These are phyloP conservation scores for Polyommatus icarus DNA, from an alignment of 2,888 invertebrate species.

Conservation along the genomic window DNA sequence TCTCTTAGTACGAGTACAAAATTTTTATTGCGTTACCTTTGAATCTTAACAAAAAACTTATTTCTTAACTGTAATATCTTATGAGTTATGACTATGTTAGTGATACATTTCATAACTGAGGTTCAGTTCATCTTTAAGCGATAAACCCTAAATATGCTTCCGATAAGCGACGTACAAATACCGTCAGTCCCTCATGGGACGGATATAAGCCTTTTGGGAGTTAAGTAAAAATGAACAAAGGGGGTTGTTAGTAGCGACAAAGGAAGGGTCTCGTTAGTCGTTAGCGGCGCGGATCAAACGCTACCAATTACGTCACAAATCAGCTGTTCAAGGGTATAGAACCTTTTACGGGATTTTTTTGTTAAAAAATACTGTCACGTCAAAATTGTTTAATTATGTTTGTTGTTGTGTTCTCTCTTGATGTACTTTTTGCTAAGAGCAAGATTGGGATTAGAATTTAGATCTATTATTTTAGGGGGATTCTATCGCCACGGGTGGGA, in stretches of 20 bases:
- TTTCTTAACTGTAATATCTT: background rate
- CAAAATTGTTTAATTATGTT: no score
- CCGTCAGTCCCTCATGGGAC: background rate
- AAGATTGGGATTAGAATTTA: no score
- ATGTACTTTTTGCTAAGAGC: no score
- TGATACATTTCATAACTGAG: background rate
- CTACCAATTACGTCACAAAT: constrained; percentile 3
- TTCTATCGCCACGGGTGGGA: no score
- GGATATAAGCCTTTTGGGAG: constrained; percentile 9
- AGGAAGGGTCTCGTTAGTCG: constrained; percentile 11
- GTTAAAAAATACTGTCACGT: background rate
- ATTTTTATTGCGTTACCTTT: no score
- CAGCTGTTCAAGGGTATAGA: background rate
- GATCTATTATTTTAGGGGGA: no score
- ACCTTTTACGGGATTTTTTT: background rate
- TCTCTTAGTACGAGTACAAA: no score
- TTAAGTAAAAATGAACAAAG: constrained; percentile 18
- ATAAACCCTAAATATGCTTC: background rate
- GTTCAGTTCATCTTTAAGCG: background rate
- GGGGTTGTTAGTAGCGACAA: constrained; percentile 20
- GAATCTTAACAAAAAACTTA: no score
- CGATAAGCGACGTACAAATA: background rate
- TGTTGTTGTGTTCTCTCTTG: no score
- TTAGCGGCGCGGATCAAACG: constrained; percentile 4
- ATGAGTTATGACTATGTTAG: no score